Evolutionary conservation across 2,888 invertebrate genomes (phyloP).

Genomic region (Syritta pipiens): DNA sequence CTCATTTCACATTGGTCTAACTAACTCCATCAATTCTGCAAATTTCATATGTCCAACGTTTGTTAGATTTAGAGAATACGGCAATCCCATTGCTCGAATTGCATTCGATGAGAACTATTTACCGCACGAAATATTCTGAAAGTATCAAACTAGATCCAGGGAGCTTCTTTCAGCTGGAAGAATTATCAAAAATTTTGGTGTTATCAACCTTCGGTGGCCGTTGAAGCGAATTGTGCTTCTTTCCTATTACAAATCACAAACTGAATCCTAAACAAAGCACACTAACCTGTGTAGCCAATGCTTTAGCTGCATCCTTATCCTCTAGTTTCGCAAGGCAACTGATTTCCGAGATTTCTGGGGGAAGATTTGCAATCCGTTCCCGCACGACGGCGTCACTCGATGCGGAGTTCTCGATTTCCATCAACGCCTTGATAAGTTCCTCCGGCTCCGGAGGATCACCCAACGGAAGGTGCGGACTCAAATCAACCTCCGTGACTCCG

Average conservation of each 20-base stretch:
- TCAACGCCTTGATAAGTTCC: slow-evolving; percentile 90
- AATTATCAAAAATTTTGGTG: too few species aligned
- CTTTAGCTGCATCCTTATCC: slow-evolving; percentile 90
- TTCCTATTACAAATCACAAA: not conserved
- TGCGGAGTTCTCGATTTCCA: slow-evolving; percentile 95
- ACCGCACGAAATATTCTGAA: too few species aligned
- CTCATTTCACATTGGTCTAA: too few species aligned
- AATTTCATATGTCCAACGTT: too few species aligned
- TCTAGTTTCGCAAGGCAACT: slow-evolving; percentile 91
- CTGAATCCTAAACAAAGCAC: not conserved
- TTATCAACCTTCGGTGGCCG: too few species aligned
- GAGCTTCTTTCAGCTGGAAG: too few species aligned
- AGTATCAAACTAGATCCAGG: too few species aligned
- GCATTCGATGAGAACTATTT: too few species aligned
- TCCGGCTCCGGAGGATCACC: slow-evolving; percentile 96
- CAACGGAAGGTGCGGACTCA: slow-evolving; percentile 88
- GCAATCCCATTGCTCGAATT: too few species aligned
- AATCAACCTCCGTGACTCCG: slow-evolving; percentile 87
- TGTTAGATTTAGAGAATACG: too few species aligned
- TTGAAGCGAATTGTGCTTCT: too few species aligned
- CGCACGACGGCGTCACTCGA: slow-evolving; percentile 96
- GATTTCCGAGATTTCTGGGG: slow-evolving; percentile 96
- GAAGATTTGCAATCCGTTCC: slow-evolving; percentile 95
- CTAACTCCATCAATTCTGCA: too few species aligned
- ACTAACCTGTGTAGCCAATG: slow-evolving; percentile 87